phyloP scores from a whole-genome alignment of 1,140 invertebrate genomes.

The Theocolax elegans region DNA sequence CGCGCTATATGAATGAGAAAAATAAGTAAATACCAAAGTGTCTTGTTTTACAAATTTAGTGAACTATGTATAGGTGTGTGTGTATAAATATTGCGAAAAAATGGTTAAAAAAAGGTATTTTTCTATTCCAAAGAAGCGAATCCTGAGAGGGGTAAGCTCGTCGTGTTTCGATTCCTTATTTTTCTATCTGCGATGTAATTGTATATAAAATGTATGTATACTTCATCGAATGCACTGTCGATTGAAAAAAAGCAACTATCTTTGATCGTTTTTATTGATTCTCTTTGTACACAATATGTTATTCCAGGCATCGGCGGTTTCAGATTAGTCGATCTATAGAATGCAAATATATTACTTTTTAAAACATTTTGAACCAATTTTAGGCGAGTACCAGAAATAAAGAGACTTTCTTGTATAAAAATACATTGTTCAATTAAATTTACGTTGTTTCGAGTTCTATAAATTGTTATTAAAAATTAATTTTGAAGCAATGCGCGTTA shows the following conservation, averaged over 20 bases:
- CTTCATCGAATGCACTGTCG: conserved; percentile 32
- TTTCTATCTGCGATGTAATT: conserved; percentile 33
- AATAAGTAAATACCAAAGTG: no score
- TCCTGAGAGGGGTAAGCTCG: conserved; percentile 10
- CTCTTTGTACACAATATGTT: background rate
- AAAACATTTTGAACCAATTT: background rate
- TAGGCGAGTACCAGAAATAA: background rate
- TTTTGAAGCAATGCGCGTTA: background rate
- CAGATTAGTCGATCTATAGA: background rate
- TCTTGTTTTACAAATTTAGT: background rate
- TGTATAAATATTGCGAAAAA: no score
- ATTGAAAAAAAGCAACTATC: background rate
- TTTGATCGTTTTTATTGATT: conserved; percentile 6
- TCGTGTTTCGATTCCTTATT: conserved; percentile 23
- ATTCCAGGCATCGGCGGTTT: conserved; percentile 3
- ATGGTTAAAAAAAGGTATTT: no score
- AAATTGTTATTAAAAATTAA: no score
- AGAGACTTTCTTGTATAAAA: background rate
- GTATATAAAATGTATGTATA: conserved; percentile 37
- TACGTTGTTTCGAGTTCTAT: no score
- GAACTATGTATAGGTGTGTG: no score
- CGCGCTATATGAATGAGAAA: no score
- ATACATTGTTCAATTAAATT: no score
- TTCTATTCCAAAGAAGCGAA: no score
- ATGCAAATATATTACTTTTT: conserved; percentile 18